Base-by-base conservation (phyloP, 2,113 vertebrate genomes). In the Danio rerio region DNA sequence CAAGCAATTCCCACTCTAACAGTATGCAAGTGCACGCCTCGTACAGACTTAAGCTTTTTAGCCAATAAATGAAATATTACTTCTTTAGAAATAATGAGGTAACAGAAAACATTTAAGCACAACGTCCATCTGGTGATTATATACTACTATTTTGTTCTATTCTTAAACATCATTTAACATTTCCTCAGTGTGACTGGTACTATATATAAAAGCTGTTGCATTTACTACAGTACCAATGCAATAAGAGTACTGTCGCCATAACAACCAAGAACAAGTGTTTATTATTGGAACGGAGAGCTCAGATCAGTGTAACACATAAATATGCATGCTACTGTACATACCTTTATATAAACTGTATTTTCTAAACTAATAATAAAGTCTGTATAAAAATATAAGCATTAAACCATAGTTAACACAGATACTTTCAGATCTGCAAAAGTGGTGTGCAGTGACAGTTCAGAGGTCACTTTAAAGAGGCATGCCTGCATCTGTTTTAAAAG, bases 221-320 rank as follows among this genome's bases (percentile, higher is more conserved):
- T 42, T 71, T 56, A 71, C 18, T 16, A 65, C 62, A 65, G 40
- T 68, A 82, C 69, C 65, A 55, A 66, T 80, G 75, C 49, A 80
- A 73, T 68, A 42, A 69, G 74, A 62, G 55, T 82, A 63, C 49
- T 12, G 82, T 87, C 79, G 77, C 84, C 81, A 85, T 86, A 86
- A 80, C 83, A 86, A 86, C 86, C 59, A 61, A 82, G 56, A 11
- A 21, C 52, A 53, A 65, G 65, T 76, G 71, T 83, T 78, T 81
- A 86, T 86, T 79, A 55, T 80, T 71, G 76, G 72, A 62, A 69
- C 15, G 58, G 72, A 63, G 31, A 55, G 58, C 76, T 56, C 47
- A 59, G 53, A 69, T 58, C 52, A 50, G 40, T 55, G 53, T 58
- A 42, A 74, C 53, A 74, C n/a, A 49, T 56, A 74, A 56, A 56